phyloP scores from a whole-genome alignment of 2,113 vertebrate species.

The Budorcas taxicolor region DNA sequence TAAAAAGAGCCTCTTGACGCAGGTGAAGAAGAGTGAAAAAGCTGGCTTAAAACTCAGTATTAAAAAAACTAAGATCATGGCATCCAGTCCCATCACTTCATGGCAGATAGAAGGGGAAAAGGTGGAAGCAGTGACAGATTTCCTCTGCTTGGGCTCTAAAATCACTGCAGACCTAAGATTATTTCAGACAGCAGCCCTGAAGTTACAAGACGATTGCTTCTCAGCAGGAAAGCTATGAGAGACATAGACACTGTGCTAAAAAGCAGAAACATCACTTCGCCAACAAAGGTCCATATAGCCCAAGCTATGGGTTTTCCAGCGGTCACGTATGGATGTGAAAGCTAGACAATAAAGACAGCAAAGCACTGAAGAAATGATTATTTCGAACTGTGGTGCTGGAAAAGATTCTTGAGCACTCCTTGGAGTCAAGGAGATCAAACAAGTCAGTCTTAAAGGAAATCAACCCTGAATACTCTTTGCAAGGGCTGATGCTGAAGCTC shows the following conservation, averaged over 20 bases:
- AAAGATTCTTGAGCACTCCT: not conserved
- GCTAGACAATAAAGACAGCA: not conserved
- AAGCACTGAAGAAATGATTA: not conserved
- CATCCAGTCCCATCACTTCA: not conserved
- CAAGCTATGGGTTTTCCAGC: not conserved
- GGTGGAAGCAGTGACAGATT: not conserved
- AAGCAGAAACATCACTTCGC: not conserved
- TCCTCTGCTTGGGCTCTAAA: not conserved
- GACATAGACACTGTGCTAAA: not conserved
- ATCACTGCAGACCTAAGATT: not conserved
- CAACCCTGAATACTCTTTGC: not conserved
- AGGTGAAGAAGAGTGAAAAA: not conserved
- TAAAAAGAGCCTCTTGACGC: not conserved
- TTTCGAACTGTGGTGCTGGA: not conserved
- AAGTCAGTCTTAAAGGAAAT: not conserved
- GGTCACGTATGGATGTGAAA: not conserved
- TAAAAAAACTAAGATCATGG: not conserved
- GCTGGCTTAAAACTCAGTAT: not conserved
- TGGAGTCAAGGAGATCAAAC: not conserved
- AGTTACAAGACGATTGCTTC: not conserved
- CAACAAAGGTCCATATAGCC: not conserved
- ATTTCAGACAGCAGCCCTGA: not conserved
- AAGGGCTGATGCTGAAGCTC: not conserved
- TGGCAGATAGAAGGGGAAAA: not conserved
- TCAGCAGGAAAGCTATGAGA: not conserved